Percentiles rank a stretch among this genome's conserved stretches.
Evolutionary conservation across 2,113 vertebrate species (phyloP).

Genomic region (Limanda limanda): DNA sequence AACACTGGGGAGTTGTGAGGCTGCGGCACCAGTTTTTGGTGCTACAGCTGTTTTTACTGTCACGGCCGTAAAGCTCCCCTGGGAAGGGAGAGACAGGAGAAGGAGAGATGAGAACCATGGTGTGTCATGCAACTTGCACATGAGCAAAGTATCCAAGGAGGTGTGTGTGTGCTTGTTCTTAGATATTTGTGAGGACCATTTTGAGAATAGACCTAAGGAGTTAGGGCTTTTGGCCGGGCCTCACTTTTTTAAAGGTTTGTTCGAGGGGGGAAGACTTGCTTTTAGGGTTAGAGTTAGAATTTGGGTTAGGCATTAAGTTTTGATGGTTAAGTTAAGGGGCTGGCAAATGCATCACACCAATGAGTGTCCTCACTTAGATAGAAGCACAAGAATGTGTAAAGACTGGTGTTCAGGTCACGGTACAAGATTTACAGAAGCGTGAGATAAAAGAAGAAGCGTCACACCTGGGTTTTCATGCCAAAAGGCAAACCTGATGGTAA

Average conservation of each 20-base stretch:
- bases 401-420: slow-evolving; percentile 1
- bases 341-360: no score
- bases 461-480: slow-evolving; percentile 50
- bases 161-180: not conserved
- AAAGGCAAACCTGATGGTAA: slow-evolving; percentile 23
- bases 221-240: no score
- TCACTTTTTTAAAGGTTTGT: no score
- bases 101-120: slow-evolving; percentile 56
- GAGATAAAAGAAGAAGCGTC: slow-evolving; percentile 39
- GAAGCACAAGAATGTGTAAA: not conserved
- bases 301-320: no score
- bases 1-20: slow-evolving; percentile 64
- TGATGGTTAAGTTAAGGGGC: no score
- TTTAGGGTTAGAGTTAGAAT: no score
- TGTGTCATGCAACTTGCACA: slow-evolving; percentile 44
- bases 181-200: no score
- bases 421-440: slow-evolving; percentile 23
- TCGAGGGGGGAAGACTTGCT: no score
- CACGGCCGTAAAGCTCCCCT: slow-evolving; percentile 75
- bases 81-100: slow-evolving; percentile 59
- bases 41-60: slow-evolving; percentile 80
- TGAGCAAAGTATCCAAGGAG: slow-evolving; percentile 24
- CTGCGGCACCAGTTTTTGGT: slow-evolving; percentile 68
- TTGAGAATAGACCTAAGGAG: no score
- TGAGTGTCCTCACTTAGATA: no score